phyloP scores from a whole-genome alignment of 1,140 invertebrate species.

The Aphis gossypii region DNA sequence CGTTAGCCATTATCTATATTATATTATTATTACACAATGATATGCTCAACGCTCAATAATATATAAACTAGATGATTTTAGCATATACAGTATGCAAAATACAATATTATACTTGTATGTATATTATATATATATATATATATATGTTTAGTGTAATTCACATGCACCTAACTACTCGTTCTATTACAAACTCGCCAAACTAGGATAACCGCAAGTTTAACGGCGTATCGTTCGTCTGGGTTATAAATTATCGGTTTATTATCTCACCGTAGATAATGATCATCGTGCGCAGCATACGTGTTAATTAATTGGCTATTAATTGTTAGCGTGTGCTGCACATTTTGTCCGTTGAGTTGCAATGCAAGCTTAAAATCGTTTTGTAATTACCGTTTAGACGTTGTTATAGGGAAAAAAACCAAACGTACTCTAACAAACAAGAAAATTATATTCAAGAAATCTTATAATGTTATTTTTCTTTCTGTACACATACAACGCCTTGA shows the following conservation, averaged over 20 bases:
- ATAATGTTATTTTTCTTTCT: not conserved
- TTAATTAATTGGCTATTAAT: conserved; percentile 46
- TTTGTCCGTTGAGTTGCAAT: not conserved
- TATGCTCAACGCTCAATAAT: not conserved
- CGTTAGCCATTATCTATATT: not conserved
- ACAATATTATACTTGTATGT: not conserved
- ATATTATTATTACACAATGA: not conserved
- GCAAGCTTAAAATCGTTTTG: conserved; percentile 37
- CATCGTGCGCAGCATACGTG: not conserved
- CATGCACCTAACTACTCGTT: not conserved
- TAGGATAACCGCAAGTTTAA: not conserved
- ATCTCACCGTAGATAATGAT: not conserved
- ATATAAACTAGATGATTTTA: not conserved
- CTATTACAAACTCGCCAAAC: not conserved
- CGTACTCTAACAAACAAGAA: not conserved
- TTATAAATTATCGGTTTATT: conserved; percentile 27
- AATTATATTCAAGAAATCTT: conserved; percentile 4
- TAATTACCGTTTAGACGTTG: conserved; percentile 24
- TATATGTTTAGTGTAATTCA: not conserved
- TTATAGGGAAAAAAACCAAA: conserved; percentile 12
- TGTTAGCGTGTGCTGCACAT: not conserved
- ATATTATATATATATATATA: not conserved
- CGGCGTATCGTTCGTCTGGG: not conserved
- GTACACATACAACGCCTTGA: not conserved
- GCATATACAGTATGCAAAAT: not conserved